Evolutionary conservation across 1,140 invertebrate genomes (phyloP), one percentile per base, ranked within the genome.

Genomic region (Danaus melanippus): DNA sequence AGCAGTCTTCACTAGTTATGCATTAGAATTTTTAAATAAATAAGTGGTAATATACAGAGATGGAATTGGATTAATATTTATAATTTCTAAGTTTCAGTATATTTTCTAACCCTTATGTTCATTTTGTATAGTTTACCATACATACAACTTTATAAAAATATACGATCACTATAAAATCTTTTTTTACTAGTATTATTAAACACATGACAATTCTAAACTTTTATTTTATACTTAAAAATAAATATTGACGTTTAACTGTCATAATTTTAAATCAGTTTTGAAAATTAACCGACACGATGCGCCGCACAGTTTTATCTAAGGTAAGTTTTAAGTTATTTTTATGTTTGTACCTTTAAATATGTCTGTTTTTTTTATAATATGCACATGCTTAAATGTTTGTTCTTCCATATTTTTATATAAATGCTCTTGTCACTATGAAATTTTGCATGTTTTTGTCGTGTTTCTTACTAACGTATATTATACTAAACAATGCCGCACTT

Each of bases 211-310:
- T 50, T 50, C 11, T 50, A 50, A 40, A 50, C 49, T 32, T 40
- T 50, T 41, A 42, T 21, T 12, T 50, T 50, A 42, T 50, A 50
- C 12, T 50, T 53, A 53, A 53, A 53, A 53, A 41, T 21, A 53
- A 53, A 53, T 32, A 53, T 53, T 46, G 42, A 39, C 40, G 15
- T 46, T 45, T 50, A 46, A 32, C 51, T 53, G 51, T 53, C 51
- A 53, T 53, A 53, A 53, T 46, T 53, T 46, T 53, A 46, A 53
- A 53, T 53, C 51, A 53, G 51, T 53, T 51, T 39, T 51, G 11
- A 50, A 51, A 51, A 42, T 42, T 51, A 51, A 51, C 49, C 49
- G 49, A 42, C 41, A 51, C n/a, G 49, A 51, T 51, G 49, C 41
- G 49, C 49, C 49, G 32, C 49, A 12, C 49, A 51, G 49, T 51